phyloP scores from a whole-genome alignment of 2,888 invertebrate species.

The Terebella lapidaria region DNA sequence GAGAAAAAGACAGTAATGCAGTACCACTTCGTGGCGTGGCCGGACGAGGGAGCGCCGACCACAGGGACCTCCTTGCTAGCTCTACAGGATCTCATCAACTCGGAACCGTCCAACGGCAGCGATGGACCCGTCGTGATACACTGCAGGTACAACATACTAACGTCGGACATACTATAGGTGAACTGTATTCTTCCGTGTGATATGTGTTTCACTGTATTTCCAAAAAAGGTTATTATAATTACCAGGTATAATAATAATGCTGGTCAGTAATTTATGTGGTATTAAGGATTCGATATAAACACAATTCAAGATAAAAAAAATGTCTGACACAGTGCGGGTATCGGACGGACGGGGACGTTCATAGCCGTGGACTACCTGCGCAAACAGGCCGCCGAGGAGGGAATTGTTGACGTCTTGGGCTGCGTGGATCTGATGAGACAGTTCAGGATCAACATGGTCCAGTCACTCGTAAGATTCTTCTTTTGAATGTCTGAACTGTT shows the following conservation, averaged over 20 bases:
- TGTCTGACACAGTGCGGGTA: conserved; percentile 46
- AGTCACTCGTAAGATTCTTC: conserved; percentile 33
- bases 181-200: too few relatives aligned
- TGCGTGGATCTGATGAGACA: conserved; percentile 46
- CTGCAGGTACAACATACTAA: conserved; percentile 19
- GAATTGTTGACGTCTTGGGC: conserved; percentile 39
- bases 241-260: too few relatives aligned
- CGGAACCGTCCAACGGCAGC: neutral
- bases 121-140: conserved; percentile 22
- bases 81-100: conserved; percentile 18
- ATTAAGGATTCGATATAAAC: too few relatives aligned
- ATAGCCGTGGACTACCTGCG: conserved; percentile 46
- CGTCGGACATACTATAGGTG: too few relatives aligned
- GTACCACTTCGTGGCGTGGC: conserved; percentile 52
- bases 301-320: too few relatives aligned
- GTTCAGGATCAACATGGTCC: conserved; percentile 51
- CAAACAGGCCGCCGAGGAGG: conserved; percentile 42
- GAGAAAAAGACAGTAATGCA: conserved; percentile 33
- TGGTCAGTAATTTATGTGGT: too few relatives aligned
- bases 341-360: conserved; percentile 49
- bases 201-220: too few relatives aligned
- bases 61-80: conserved; percentile 28
- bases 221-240: too few relatives aligned
- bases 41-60: conserved; percentile 48
- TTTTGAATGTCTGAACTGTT: too few relatives aligned